These are phyloP conservation scores for Parochlus steinenii DNA, from an alignment of 2,888 invertebrate species.

Conservation along the genomic window DNA sequence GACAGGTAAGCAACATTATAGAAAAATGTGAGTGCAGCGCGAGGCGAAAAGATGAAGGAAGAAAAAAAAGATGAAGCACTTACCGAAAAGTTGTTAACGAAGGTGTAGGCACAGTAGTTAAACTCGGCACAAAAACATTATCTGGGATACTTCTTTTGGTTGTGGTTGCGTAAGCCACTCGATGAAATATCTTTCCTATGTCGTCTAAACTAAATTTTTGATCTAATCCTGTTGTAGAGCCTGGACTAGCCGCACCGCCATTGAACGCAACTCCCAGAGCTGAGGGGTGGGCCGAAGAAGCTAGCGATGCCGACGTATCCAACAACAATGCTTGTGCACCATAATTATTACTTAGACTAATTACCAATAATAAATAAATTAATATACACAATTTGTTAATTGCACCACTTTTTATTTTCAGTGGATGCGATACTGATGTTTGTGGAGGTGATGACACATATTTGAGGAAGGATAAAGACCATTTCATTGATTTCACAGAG, in stretches of 20 bases:
- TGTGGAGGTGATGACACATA: conserved; percentile 11
- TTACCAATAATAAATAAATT: conserved; percentile 13
- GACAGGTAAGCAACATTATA: background rate
- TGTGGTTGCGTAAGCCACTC: conserved; percentile 49
- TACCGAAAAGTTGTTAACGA: conserved; percentile 39
- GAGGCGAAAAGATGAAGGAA: conserved; percentile 2
- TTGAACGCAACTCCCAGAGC: too few species aligned
- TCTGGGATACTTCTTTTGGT: conserved; percentile 52
- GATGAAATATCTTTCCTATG: conserved; percentile 34
- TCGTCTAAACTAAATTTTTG: conserved; percentile 11
- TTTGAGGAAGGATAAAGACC: conserved; percentile 12
- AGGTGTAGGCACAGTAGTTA: conserved; percentile 46
- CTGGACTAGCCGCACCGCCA: too few species aligned
- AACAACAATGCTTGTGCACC: conserved; percentile 10
- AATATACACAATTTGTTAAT: conserved; percentile 12
- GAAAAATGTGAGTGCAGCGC: background rate
- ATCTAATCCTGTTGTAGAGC: conserved; percentile 3
- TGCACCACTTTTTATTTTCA: conserved; percentile 7
- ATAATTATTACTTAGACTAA: conserved; percentile 13
- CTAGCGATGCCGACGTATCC: too few species aligned
- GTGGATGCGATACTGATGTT: conserved; percentile 5
- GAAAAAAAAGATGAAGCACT: conserved; percentile 1
- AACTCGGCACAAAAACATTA: conserved; percentile 38
- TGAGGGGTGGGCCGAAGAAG: too few species aligned
- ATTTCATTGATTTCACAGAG: too few species aligned